These are phyloP conservation scores for Agapornis roseicollis DNA, from an alignment of 2,113 vertebrate species.

Conservation along the genomic window DNA sequence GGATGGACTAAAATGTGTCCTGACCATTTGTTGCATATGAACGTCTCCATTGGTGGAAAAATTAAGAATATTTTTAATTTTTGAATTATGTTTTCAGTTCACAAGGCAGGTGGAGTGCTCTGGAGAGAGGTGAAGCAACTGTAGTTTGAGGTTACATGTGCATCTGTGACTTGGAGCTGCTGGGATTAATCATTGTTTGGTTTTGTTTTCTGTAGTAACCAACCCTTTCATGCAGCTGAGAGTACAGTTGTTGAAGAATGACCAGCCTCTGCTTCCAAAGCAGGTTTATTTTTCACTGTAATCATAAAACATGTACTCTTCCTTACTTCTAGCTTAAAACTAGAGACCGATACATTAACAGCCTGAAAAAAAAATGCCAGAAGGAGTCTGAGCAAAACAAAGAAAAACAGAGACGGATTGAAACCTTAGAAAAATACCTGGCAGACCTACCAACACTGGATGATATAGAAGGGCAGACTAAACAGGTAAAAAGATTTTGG, in stretches of 20 bases:
- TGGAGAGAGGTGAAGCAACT: neutral
- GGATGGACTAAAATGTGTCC: neutral
- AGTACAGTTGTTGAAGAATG: neutral
- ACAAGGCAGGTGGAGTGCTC: neutral
- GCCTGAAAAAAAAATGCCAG: constrained; percentile 93
- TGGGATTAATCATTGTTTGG: neutral
- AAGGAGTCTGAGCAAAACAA: constrained; percentile 89
- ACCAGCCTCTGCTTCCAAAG: neutral
- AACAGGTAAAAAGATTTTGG: constrained; percentile 71
- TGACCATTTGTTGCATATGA: neutral
- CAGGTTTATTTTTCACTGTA: neutral
- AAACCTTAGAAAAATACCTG: constrained; percentile 94
- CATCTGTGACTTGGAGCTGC: neutral
- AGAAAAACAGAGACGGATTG: constrained; percentile 92
- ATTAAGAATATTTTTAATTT: neutral
- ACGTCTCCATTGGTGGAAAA: neutral
- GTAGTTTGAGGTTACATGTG: neutral
- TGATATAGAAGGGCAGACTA: constrained; percentile 85
- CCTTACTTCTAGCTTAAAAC: constrained; percentile 87
- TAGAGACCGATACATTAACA: constrained; percentile 93
- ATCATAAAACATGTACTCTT: neutral
- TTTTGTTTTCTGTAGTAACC: neutral
- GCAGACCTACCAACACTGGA: constrained; percentile 91
- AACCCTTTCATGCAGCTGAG: neutral
- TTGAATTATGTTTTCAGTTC: neutral